A percentile compares a stretch with the other conserved stretches of the same genome.
Conservation (phyloP, 2,888 invertebrate species). For the Drosophila barbarae region DNA sequence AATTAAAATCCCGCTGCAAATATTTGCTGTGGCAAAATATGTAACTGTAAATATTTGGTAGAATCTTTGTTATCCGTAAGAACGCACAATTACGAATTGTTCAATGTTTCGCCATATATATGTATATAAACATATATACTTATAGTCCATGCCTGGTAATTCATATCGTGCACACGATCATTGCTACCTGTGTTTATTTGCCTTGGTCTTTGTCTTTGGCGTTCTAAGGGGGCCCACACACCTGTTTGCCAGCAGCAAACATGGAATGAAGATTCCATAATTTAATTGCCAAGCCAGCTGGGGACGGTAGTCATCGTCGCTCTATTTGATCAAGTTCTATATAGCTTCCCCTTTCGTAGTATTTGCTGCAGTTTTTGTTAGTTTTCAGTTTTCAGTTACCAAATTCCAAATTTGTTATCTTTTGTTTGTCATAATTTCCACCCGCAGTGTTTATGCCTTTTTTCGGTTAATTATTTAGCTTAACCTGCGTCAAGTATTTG, state of each 20-base stretch:
- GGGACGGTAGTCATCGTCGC: constrained; percentile 12
- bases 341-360: constrained; percentile 24
- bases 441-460: constrained; percentile 59
- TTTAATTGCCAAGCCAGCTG: constrained; percentile 43
- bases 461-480: constrained; percentile 46
- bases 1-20: constrained; percentile 44
- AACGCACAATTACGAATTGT: constrained; percentile 74
- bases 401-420: constrained; percentile 44
- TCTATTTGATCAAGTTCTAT: constrained; percentile 30
- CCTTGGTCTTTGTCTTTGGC: constrained; percentile 43
- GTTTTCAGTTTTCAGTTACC: constrained; percentile 16
- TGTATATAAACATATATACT: background rate
- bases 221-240: constrained; percentile 17
- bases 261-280: constrained; percentile 44
- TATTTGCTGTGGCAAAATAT: constrained; percentile 58
- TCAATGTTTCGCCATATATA: constrained; percentile 54
- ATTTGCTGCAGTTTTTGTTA: constrained; percentile 40
- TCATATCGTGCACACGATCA: constrained; percentile 36
- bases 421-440: constrained; percentile 59
- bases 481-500: constrained; percentile 64
- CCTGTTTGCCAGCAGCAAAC: constrained; percentile 49
- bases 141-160: constrained; percentile 8
- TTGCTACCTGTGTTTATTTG: constrained; percentile 71
- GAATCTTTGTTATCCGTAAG: constrained; percentile 29
- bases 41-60: constrained; percentile 64